Evolutionary conservation across 2,888 invertebrate species (phyloP).

Genomic region (Listrodromus nycthemerus): DNA sequence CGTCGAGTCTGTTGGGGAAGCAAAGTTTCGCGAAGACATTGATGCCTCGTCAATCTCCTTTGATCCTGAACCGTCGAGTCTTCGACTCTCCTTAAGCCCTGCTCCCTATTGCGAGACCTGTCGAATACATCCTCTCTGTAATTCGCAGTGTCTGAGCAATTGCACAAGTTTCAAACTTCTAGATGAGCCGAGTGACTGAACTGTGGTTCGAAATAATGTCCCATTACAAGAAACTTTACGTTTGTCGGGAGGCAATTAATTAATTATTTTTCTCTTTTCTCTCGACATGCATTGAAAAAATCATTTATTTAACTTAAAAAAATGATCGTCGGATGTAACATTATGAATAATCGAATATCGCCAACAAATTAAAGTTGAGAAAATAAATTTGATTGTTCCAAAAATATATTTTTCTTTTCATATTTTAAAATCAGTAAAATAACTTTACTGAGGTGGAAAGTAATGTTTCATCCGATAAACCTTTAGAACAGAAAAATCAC

Average conservation of each 20-base stretch:
- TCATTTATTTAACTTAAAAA: no score
- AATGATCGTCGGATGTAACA: no score
- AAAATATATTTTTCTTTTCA: no score
- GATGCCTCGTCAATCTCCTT: neutral
- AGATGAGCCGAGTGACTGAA: neutral
- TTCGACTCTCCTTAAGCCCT: no score
- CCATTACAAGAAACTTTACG: conserved; percentile 8
- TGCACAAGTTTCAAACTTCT: neutral
- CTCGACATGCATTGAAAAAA: neutral
- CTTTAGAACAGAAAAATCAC: no score
- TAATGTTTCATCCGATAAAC: no score
- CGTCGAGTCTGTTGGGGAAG: neutral
- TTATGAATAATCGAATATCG: no score
- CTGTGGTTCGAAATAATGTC: conserved; percentile 8
- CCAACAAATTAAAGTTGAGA: no score
- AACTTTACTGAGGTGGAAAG: no score
- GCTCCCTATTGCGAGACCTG: no score
- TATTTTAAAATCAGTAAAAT: no score
- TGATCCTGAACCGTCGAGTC: conserved; percentile 2
- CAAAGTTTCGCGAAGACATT: conserved; percentile 24
- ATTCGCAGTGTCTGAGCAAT: conserved; percentile 15
- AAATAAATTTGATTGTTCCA: no score
- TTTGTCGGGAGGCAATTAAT: conserved; percentile 16
- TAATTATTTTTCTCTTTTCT: neutral
- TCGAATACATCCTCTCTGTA: neutral